phyloP scores from a whole-genome alignment of 1,140 invertebrate species.

The Zaprionus vittiger region DNA sequence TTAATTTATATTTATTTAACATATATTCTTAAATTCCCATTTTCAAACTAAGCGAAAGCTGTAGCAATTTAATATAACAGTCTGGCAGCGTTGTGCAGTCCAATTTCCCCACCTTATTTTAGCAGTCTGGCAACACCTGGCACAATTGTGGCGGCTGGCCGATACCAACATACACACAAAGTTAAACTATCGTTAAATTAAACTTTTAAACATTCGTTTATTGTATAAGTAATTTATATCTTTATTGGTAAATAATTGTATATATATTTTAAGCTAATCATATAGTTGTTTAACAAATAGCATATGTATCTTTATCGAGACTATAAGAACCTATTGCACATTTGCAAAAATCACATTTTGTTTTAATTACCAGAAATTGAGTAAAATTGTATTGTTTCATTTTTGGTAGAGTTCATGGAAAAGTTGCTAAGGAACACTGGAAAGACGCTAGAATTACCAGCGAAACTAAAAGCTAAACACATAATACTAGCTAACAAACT shows the following conservation, averaged over 20 bases:
- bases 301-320: slow-evolving; percentile 24
- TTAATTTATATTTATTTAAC: neutral
- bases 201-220: neutral
- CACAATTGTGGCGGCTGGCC: neutral
- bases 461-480: slow-evolving; percentile 18
- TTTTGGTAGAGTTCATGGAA: slow-evolving; percentile 27
- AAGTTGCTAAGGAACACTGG: slow-evolving; percentile 46
- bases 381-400: slow-evolving; percentile 19
- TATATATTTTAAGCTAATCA: neutral
- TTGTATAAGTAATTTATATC: slow-evolving; percentile 12
- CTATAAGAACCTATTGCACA: slow-evolving; percentile 15
- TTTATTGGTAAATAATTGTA: slow-evolving; percentile 18
- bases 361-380: slow-evolving; percentile 32
- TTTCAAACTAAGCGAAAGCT: neutral
- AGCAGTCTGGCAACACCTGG: neutral
- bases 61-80: neutral
- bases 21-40: neutral
- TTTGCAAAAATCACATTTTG: slow-evolving; percentile 46
- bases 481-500: slow-evolving; percentile 48
- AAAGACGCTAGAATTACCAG: slow-evolving; percentile 36
- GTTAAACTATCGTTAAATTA: neutral
- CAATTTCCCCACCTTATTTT: neutral
- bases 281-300: slow-evolving; percentile 7
- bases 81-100: neutral
- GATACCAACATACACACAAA: neutral